Base-by-base conservation (phyloP, 2,797 vertebrate species). In the Dipus sagitta region DNA sequence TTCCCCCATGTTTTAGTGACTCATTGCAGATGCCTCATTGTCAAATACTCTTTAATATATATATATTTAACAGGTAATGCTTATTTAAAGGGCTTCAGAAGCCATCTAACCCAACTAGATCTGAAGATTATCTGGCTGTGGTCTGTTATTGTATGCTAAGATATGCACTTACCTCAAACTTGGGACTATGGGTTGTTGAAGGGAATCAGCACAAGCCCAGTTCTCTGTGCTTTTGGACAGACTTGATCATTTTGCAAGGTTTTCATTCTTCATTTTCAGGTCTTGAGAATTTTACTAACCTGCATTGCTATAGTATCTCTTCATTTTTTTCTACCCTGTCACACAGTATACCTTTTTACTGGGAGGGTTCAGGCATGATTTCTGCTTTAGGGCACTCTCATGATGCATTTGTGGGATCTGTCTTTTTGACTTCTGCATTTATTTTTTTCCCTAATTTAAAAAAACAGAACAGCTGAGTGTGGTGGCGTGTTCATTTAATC, bases 221-320 rank as follows among this genome's bases (percentile, higher is more conserved):
- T 70, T 79, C 26, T 88, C 68, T 88, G 68, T 89, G 76, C 30
- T 34, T 92, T 88, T 65, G 6, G 89, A 30, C 82, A 64, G 72
- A 84, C 68, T 54, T 76, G 68, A 28, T 82, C 12, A 67, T 89
- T 81, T 81, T 67, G 24, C 67, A 89, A 60, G 15, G 6, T 86
- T 67, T 81, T 62, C 32, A 89, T 77, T 28, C 32, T 34, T 82
- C 77, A 67, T 72, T 88, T 93, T 92, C 23, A 74, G 75, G 34
- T 81, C 20, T 38, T 65, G 47, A 54, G 76, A 60, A 85, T 80
- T 81, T 88, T 13, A 24, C 65, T 92, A 60, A 32, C 20, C 26
- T 78, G 0, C 74, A 14, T 68, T 20, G 88, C n/a, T 92, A 0
- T 81, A 20, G 60, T 89, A 65, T 67, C 70, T 80, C 75, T 75